Percentiles rank a stretch among this genome's conserved stretches.
Conservation (phyloP, 2,797 vertebrate genomes). For the Luscinia megarhynchos region DNA sequence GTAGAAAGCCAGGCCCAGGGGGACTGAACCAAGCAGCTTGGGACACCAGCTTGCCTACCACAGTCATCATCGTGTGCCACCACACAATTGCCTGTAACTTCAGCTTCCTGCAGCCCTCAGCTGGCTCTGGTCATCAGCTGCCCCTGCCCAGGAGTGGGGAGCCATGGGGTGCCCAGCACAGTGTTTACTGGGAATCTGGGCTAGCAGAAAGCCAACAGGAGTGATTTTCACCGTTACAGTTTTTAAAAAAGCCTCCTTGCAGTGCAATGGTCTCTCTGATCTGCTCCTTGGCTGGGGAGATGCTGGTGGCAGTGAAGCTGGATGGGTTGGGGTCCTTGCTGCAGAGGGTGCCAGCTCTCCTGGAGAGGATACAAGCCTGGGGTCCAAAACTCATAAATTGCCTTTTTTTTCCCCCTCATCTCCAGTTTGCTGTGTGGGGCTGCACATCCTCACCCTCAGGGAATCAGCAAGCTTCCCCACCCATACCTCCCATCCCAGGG, state of each 20-base stretch:
- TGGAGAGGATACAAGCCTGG: neutral
- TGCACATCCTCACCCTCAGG: neutral
- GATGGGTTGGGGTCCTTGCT: neutral
- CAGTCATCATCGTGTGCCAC: neutral
- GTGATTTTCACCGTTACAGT: neutral
- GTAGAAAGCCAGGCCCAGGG: conserved; percentile 12
- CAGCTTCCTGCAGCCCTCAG: neutral
- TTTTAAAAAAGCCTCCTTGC: neutral
- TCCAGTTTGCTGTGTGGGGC: rapidly evolving
- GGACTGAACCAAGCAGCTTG: neutral
- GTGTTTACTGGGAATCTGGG: neutral
- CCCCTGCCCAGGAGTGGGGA: neutral
- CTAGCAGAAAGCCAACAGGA: neutral
- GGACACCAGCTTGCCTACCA: neutral
- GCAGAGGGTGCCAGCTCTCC: neutral
- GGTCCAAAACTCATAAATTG: neutral
- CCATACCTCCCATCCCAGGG: neutral
- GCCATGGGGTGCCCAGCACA: rapidly evolving
- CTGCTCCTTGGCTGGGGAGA: neutral
- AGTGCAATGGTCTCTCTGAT: rapidly evolving
- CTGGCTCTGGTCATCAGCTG: neutral
- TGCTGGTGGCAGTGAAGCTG: neutral
- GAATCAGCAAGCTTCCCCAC: rapidly evolving
- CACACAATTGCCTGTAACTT: neutral
- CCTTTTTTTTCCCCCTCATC: rapidly evolving